Evolutionary conservation across 2,113 vertebrate genomes (phyloP).

Genomic region (Narcine bancroftii): DNA sequence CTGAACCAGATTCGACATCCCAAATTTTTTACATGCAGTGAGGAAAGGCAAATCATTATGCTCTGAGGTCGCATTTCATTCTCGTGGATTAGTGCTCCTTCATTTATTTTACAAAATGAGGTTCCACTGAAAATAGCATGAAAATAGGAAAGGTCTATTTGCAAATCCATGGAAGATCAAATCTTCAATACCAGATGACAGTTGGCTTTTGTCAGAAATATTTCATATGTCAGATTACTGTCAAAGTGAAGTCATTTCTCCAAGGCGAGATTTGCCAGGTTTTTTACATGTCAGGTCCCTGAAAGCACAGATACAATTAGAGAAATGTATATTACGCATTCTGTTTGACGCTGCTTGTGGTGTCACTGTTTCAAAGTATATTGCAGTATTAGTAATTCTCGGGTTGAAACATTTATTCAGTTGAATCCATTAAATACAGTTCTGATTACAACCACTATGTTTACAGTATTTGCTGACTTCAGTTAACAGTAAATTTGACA

Average conservation of each 20-base stretch:
- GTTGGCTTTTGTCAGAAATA: constrained; percentile 21
- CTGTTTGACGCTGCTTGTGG: constrained; percentile 6
- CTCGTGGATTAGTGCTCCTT: constrained; percentile 35
- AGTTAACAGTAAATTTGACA: not conserved
- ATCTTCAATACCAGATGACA: constrained; percentile 39
- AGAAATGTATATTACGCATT: not conserved
- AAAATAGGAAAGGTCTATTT: constrained; percentile 36
- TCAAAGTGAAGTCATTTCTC: constrained; percentile 30
- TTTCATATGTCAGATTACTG: constrained; percentile 27
- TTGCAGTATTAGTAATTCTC: not conserved
- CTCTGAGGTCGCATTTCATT: constrained; percentile 28
- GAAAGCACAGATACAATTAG: constrained; percentile 4
- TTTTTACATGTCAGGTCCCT: constrained; percentile 18
- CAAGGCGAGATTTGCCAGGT: not conserved
- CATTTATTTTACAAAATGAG: constrained; percentile 39
- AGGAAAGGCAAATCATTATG: constrained; percentile 32
- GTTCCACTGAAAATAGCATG: constrained; percentile 27
- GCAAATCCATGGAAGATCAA: constrained; percentile 21
- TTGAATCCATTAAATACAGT: not conserved
- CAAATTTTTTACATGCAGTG: not conserved
- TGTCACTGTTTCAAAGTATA: not conserved
- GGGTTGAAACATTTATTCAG: not conserved
- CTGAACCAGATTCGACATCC: constrained; percentile 13
- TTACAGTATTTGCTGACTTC: not conserved
- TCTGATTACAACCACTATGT: not conserved